Base-by-base conservation (phyloP, 2,797 vertebrate genomes). In the Danio choprae region DNA sequence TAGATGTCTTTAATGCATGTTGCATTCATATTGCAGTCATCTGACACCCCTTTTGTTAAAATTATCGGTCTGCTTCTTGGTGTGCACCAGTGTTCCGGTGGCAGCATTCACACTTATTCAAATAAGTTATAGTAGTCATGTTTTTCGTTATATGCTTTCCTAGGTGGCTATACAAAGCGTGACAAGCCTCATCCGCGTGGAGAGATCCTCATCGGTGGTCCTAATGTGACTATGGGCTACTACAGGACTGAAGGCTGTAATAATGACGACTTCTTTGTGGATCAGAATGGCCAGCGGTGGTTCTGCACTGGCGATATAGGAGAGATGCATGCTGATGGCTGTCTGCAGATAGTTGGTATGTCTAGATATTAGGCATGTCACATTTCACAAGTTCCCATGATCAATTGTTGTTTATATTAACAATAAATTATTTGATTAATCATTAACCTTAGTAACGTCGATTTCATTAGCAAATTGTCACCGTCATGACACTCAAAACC, bases 291-390 rank as follows among this genome's bases (percentile, higher is more conserved):
- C 1, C 97, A 99, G 90, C 91, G 96, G 38, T 99, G 98, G 98
- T 99, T 99, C 92, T 98, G 96, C 83, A 98, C 98, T 2, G 98
- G 98, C 22, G 98, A 99, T 72, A 93, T 99, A 8, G 98, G 98
- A 59, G 97, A 98, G 86, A 89, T 99, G 78, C 95, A 98, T 83
- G 87, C 96, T 0, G 98, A 99, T 74, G 97, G 98, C 15, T 99
- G 97, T 89, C 94, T 99, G 20, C 97, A 99, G 86, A 99, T 99
- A 86, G 96, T 99, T 72, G 98, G 97, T 99, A 83, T 83, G 95
- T 90, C 43, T 20, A 10, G 7, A 69, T 68, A 6, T 15, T 3
- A 29, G 29, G 29, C 29, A 29, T 3, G 29, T 29, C 29, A 29
- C 29, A 29, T 29, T 29, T 29, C 29, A 29, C 29, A 29, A 29